Percentiles rank a stretch among this genome's conserved stretches.
Conservation (phyloP, 2,113 vertebrate species). For the Trichomycterus rosablanca region DNA sequence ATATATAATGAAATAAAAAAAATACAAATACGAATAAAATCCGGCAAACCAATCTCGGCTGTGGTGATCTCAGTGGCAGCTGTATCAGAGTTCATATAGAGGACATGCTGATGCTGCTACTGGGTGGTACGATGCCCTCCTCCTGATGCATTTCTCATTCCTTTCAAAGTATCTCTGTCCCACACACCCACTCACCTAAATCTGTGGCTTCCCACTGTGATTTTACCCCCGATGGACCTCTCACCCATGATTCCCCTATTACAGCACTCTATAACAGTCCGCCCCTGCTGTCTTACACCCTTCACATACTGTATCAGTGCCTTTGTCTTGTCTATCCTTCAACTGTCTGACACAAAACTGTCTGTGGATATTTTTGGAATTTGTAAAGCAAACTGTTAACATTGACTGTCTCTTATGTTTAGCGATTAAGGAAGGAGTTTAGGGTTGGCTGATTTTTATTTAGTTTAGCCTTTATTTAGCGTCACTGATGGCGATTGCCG, state of each 20-base stretch:
- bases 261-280: not conserved
- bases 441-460: slow-evolving; percentile 5
- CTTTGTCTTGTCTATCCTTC: not conserved
- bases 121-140: slow-evolving; percentile 2
- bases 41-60: too few relatives aligned
- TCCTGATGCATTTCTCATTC: slow-evolving; percentile 6
- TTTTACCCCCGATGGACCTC: slow-evolving; percentile 1
- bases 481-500: slow-evolving; percentile 32
- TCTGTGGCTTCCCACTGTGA: slow-evolving; percentile 8
- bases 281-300: not conserved
- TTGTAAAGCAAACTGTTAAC: not conserved
- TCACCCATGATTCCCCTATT: not conserved
- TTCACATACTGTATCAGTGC: too few relatives aligned
- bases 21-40: too few relatives aligned
- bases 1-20: slow-evolving; percentile 13
- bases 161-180: not conserved
- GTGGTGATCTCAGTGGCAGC: too few relatives aligned
- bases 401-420: not conserved
- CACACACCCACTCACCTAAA: slow-evolving; percentile 28
- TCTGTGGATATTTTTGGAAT: not conserved
- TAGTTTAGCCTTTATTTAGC: slow-evolving; percentile 13
- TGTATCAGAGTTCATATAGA: slow-evolving; percentile 28
- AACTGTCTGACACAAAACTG: slow-evolving; percentile 1
- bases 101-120: slow-evolving; percentile 12
- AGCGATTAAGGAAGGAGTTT: not conserved